Evolutionary conservation across 2,888 invertebrate species (phyloP).

Genomic region (Tipula unca): DNA sequence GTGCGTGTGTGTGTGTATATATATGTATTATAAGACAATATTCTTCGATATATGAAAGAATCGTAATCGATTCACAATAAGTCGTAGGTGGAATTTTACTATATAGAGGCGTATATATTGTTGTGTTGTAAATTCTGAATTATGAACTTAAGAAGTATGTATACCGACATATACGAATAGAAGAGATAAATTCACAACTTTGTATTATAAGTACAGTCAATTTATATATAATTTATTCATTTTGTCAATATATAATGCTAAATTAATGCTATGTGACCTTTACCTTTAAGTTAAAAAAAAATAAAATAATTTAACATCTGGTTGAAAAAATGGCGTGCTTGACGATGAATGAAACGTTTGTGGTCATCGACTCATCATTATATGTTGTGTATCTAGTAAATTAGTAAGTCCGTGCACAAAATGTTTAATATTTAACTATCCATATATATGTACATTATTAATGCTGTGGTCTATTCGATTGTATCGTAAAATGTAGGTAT

Average conservation of each 20-base stretch:
- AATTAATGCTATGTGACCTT: background rate
- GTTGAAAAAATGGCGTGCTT: background rate
- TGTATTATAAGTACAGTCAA: background rate
- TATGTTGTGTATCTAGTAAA: no score
- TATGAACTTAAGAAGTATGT: background rate
- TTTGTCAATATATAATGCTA: conserved; percentile 3
- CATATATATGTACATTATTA: background rate
- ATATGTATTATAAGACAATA: background rate
- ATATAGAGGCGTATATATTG: background rate
- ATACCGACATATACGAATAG: background rate
- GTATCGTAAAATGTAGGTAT: no score
- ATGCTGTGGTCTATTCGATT: no score
- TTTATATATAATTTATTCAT: background rate
- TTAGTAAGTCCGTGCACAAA: no score
- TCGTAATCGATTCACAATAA: background rate
- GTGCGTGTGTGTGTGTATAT: background rate
- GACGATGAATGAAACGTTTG: no score
- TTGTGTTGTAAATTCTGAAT: background rate
- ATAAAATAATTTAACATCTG: background rate
- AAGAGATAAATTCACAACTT: background rate
- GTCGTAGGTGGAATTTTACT: background rate
- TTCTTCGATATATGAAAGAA: background rate
- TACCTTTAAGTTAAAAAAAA: background rate
- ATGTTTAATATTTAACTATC: no score
- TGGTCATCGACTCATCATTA: no score